Evolutionary conservation across 1,140 invertebrate species (phyloP).

Genomic region (Sarcophaga bullata): DNA sequence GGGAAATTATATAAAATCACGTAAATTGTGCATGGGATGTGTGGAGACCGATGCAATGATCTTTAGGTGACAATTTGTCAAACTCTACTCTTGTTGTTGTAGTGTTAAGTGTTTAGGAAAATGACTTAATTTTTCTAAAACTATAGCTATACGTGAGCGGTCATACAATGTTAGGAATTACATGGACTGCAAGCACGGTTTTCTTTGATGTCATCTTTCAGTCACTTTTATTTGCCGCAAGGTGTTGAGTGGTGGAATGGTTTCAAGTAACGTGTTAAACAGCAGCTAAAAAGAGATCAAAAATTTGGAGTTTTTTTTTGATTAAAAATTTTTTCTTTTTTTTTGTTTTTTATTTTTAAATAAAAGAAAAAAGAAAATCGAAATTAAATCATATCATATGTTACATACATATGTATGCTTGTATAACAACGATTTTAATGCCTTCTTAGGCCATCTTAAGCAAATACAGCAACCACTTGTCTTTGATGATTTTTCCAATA

Average conservation of each 20-base stretch:
- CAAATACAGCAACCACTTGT: too few relatives aligned
- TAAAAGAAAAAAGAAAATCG: not conserved
- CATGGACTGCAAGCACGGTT: not conserved
- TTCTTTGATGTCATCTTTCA: not conserved
- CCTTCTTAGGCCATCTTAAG: too few relatives aligned
- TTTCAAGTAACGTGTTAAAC: not conserved
- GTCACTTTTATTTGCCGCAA: not conserved
- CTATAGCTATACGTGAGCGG: not conserved
- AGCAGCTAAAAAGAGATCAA: not conserved
- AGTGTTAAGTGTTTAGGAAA: not conserved
- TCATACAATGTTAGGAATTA: not conserved
- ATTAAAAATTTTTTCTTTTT: not conserved
- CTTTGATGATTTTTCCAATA: too few relatives aligned
- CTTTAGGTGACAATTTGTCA: not conserved
- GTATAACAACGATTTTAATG: too few relatives aligned
- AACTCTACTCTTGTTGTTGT: not conserved
- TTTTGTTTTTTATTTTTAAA: not conserved
- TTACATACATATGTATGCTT: not conserved
- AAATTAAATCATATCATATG: not conserved
- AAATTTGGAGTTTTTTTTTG: too few relatives aligned
- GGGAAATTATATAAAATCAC: not conserved
- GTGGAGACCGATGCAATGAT: not conserved
- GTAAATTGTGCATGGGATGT: not conserved
- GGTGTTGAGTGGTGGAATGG: not conserved
- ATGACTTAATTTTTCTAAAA: slow-evolving; percentile 9